Evolutionary conservation across 2,888 invertebrate genomes (phyloP).

Genomic region (Beris morrisii): DNA sequence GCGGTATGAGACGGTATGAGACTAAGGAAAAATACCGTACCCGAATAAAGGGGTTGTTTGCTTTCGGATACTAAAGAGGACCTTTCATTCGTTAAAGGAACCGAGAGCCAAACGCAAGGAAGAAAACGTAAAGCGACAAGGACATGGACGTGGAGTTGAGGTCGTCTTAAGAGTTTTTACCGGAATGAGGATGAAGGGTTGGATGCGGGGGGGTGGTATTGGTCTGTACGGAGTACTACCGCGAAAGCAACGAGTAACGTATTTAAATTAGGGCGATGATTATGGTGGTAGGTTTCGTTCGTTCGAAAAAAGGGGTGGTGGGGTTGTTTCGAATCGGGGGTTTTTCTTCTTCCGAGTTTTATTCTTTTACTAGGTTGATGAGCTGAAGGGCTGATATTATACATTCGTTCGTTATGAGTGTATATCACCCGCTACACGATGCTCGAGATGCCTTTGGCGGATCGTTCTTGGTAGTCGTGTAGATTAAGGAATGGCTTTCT

Average conservation of each 20-base stretch:
- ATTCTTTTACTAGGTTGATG: conserved; percentile 31
- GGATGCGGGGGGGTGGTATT: conserved; percentile 5
- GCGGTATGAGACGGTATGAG: conserved; percentile 16
- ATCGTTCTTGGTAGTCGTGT: conserved; percentile 31
- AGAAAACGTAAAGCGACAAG: conserved; percentile 17
- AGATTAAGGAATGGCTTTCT: conserved; percentile 29
- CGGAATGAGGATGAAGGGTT: not conserved
- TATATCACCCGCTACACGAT: conserved; percentile 13
- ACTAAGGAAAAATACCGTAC: conserved; percentile 19
- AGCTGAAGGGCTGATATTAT: conserved; percentile 32
- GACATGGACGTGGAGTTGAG: conserved; percentile 27
- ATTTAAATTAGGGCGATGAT: conserved; percentile 47
- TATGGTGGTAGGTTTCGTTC: conserved; percentile 39
- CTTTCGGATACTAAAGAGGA: conserved; percentile 32
- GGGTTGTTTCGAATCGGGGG: conserved; percentile 26
- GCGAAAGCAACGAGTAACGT: conserved; percentile 41
- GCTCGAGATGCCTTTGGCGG: conserved; percentile 28
- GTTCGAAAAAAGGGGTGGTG: conserved; percentile 31
- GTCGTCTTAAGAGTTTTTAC: conserved; percentile 20
- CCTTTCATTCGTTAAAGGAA: conserved; percentile 26
- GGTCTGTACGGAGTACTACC: conserved; percentile 14
- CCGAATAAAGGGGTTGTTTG: conserved; percentile 32
- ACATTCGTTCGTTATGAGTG: conserved; percentile 25
- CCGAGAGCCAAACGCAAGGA: conserved; percentile 12
- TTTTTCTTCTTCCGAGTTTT: conserved; percentile 12